phyloP scores from a whole-genome alignment of 2,888 invertebrate species.

The Drosophila anomelani region DNA sequence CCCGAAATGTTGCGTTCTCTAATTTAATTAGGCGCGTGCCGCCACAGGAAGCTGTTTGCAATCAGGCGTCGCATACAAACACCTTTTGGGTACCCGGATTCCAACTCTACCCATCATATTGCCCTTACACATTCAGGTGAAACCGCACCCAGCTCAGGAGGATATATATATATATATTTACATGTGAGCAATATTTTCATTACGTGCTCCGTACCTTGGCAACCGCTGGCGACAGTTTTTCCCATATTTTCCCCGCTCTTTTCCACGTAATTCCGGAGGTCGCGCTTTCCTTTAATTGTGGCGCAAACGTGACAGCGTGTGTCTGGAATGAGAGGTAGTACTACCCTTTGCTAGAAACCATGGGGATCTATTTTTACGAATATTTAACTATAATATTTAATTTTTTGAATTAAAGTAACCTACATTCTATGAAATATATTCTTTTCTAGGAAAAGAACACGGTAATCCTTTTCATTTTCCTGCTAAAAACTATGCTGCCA shows the following conservation, averaged over 20 bases:
- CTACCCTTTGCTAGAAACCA: background rate
- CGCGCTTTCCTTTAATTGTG: constrained; percentile 30
- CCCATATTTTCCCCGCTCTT: constrained; percentile 49
- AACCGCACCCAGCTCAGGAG: constrained; percentile 9
- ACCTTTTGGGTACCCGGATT: constrained; percentile 14
- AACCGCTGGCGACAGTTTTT: constrained; percentile 51
- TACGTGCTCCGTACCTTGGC: constrained; percentile 55
- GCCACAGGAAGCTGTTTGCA: constrained; percentile 59
- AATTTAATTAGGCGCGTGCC: constrained; percentile 75
- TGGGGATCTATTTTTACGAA: background rate
- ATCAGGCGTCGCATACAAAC: constrained; percentile 43
- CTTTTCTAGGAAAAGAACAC: background rate
- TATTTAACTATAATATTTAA: background rate
- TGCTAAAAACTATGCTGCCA: background rate
- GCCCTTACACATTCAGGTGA: constrained; percentile 1
- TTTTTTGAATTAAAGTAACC: too few species aligned
- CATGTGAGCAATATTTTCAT: constrained; percentile 69
- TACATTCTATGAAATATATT: background rate
- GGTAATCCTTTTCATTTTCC: background rate
- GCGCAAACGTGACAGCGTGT: constrained; percentile 2
- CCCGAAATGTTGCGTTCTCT: constrained; percentile 68
- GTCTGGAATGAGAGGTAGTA: background rate
- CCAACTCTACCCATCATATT: background rate
- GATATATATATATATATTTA: constrained; percentile 34
- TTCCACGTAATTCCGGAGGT: constrained; percentile 17